Percentiles rank a stretch among this genome's conserved stretches.
Conservation (phyloP, 2,888 invertebrate species). For the Zelleria hepariella region DNA sequence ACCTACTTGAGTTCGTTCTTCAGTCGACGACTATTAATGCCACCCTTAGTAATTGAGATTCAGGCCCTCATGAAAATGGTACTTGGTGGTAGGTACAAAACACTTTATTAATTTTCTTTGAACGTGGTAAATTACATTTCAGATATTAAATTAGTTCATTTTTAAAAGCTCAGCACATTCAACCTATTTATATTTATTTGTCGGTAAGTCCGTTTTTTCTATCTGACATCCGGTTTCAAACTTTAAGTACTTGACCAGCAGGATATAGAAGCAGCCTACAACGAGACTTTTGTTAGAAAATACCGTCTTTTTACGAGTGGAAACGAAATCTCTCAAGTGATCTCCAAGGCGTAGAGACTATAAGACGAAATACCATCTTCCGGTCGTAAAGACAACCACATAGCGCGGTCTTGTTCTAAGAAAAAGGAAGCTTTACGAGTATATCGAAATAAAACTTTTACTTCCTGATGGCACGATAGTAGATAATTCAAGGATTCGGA, state of each 20-base stretch:
- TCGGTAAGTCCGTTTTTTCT: neutral
- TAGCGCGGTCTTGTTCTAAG: conserved; percentile 1
- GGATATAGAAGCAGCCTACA: neutral
- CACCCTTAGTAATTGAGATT: too few species aligned
- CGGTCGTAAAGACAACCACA: conserved; percentile 21
- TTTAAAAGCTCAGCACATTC: too few species aligned
- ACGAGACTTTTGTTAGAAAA: neutral
- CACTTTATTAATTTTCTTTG: too few species aligned
- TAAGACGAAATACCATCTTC: conserved; percentile 12
- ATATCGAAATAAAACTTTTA: conserved; percentile 25
- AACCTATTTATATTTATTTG: too few species aligned
- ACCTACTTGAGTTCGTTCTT: too few species aligned
- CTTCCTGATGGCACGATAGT: conserved; percentile 10
- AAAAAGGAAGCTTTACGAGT: conserved; percentile 24
- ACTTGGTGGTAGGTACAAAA: too few species aligned
- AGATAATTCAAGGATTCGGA: neutral
- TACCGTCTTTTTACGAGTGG: neutral
- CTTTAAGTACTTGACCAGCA: neutral
- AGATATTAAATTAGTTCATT: too few species aligned
- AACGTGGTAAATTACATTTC: too few species aligned
- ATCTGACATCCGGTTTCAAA: neutral
- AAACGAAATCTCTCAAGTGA: conserved; percentile 11
- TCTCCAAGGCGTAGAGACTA: conserved; percentile 7
- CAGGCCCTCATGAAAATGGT: too few species aligned
- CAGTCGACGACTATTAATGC: too few species aligned